Evolutionary conservation across 2,797 vertebrate species (phyloP).

Genomic region (Sphaeramia orbicularis): DNA sequence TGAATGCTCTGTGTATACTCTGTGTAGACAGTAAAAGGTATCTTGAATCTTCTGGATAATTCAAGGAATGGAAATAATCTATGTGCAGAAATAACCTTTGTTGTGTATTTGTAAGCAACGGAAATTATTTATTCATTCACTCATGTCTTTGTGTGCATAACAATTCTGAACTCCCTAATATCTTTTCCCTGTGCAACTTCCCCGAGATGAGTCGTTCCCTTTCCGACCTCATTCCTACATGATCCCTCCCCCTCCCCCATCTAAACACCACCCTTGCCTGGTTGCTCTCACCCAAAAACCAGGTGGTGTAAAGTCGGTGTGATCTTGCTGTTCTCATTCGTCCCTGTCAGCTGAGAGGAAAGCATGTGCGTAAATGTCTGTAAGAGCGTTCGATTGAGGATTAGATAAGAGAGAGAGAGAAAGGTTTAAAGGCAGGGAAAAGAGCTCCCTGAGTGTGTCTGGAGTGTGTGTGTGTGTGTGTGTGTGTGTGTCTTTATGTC

Average conservation of each 20-base stretch:
- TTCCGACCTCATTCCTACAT: no score
- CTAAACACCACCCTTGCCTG: slow-evolving; percentile 57
- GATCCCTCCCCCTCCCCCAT: neutral
- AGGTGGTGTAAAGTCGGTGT: slow-evolving; percentile 65
- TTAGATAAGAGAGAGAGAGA: slow-evolving; percentile 15
- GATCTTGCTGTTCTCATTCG: slow-evolving; percentile 39
- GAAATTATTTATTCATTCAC: no score
- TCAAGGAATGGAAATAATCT: no score
- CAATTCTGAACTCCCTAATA: no score
- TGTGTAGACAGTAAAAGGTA: no score
- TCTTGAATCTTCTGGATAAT: no score
- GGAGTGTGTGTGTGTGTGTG: neutral
- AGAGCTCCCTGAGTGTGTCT: slow-evolving; percentile 12
- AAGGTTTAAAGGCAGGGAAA: slow-evolving; percentile 11
- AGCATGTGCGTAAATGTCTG: slow-evolving; percentile 1
- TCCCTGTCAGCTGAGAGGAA: slow-evolving; percentile 28
- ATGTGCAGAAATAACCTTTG: no score
- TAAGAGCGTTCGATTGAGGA: slow-evolving; percentile 8
- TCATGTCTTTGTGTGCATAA: no score
- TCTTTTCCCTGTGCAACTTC: no score
- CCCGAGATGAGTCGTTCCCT: no score
- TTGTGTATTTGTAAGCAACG: no score
- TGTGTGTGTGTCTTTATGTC: neutral
- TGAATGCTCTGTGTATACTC: no score
- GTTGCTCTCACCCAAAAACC: slow-evolving; percentile 52